Evolutionary conservation across 1,140 invertebrate species (phyloP), one percentile per base, ranked within the genome.

Genomic region (Bombus fervidus): DNA sequence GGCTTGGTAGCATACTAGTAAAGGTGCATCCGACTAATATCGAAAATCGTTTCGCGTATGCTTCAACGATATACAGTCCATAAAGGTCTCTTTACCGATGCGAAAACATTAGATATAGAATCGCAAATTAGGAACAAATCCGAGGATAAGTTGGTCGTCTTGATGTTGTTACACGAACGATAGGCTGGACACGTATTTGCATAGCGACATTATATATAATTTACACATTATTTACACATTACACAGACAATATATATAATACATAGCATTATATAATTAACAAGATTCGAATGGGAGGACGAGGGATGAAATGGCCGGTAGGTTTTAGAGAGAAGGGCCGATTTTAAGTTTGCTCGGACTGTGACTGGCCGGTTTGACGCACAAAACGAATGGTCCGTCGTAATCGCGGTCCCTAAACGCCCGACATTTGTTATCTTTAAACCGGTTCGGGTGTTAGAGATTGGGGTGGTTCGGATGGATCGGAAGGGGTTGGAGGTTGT

Each of bases 371-470:
- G 71, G 71, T 37, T 79, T 69, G 83, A 69, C 71, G 74, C 81
- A 68, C 71, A 80, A 91, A 93, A 92, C 87, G 91, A 93, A 93
- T 89, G 87, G 89, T 88, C 80, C 80, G 80, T 90, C 81, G 83
- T 91, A 90, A 91, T 92, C 88, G 82, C 86, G 66, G 83, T 77
- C 82, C 87, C 90, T 91, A 90, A 94, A 90, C 89, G 83, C 72
- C 86, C 89, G 77, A 84, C 92, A 93, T 92, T 93, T 93, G 90
- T 93, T 93, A 93, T 93, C 91, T 92, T 93, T 90, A 91, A 93
- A 93, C 86, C 88, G 75, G 69, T 57, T 76, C 5, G 37, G 71
- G 75, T 34, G 82, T 62, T 64, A 47, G 71, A 59, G 81, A 66
- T 53, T 22, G 41, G 74, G 41, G 53, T 15, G 79, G 59, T 22